These are phyloP conservation scores for Chelonoidis abingdonii DNA, from an alignment of 2,113 vertebrate genomes.

Conservation along the genomic window DNA sequence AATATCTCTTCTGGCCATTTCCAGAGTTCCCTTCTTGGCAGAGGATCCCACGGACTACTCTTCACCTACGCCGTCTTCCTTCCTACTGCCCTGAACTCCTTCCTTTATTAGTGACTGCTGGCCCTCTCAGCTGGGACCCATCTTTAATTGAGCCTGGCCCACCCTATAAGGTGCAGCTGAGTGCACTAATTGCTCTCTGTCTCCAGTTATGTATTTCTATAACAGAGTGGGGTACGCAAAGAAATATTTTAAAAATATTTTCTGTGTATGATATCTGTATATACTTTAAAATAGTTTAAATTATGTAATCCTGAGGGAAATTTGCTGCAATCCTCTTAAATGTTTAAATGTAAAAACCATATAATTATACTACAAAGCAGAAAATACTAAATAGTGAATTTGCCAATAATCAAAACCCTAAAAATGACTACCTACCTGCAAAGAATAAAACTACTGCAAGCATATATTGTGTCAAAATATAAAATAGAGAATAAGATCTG, in stretches of 20 bases:
- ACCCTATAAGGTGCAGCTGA: no score
- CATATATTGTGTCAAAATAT: not conserved
- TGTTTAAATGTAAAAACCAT: conserved; percentile 17
- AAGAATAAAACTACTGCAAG: not conserved
- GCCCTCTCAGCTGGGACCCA: no score
- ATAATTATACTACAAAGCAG: not conserved
- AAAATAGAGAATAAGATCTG: not conserved
- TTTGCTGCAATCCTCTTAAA: not conserved
- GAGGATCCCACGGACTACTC: no score
- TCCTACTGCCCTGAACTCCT: no score
- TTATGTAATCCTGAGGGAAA: not conserved
- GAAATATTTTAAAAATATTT: not conserved
- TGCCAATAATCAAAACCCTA: not conserved
- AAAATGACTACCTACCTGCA: not conserved
- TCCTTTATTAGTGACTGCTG: no score
- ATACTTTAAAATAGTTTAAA: conserved; percentile 19
- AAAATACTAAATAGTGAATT: conserved; percentile 27
- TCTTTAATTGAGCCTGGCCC: no score
- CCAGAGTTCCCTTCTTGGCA: no score
- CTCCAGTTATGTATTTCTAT: no score
- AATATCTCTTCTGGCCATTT: no score
- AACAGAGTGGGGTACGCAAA: not conserved
- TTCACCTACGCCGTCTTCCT: no score
- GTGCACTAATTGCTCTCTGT: no score
- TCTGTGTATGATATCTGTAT: fast-evolving